A percentile compares a stretch with the other conserved stretches of the same genome.
Evolutionary conservation across 2,888 invertebrate genomes (phyloP).

Genomic region (Harmothoe impar): DNA sequence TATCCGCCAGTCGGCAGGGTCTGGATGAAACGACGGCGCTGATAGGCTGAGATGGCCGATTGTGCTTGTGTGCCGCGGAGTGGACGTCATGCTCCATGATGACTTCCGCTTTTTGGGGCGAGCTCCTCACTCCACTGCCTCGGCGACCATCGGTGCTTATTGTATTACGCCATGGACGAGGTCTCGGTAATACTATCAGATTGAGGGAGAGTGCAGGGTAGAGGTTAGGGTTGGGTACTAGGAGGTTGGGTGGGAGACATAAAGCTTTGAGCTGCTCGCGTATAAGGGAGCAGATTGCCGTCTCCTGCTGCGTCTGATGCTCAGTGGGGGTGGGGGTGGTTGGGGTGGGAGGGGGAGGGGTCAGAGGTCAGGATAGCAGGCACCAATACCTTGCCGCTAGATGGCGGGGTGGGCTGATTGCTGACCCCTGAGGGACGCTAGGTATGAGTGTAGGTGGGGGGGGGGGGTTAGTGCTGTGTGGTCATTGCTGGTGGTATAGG

Average conservation of each 20-base stretch:
- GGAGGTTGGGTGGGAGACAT: neutral
- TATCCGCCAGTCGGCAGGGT: constrained; percentile 30
- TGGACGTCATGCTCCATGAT: neutral
- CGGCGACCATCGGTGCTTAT: neutral
- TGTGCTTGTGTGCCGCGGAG: neutral
- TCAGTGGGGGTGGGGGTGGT: too few species aligned
- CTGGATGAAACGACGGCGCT: constrained; percentile 31
- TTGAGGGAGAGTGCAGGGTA: neutral
- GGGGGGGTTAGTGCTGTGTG: too few species aligned
- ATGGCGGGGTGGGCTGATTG: neutral
- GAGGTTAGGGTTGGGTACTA: neutral
- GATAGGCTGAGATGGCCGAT: constrained; percentile 35
- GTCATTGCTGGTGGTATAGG: too few species aligned
- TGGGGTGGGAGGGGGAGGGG: neutral
- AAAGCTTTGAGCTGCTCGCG: neutral
- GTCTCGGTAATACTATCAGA: neutral
- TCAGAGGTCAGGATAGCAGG: neutral
- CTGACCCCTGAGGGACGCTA: neutral
- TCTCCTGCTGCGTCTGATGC: neutral
- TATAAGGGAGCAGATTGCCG: neutral
- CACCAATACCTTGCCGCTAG: neutral
- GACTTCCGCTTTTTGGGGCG: neutral
- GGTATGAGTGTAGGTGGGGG: too few species aligned
- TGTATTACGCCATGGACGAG: neutral
- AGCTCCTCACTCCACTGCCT: too few species aligned